Conservation (phyloP, 2,113 vertebrate species). For the Lanius ludovicianus region DNA sequence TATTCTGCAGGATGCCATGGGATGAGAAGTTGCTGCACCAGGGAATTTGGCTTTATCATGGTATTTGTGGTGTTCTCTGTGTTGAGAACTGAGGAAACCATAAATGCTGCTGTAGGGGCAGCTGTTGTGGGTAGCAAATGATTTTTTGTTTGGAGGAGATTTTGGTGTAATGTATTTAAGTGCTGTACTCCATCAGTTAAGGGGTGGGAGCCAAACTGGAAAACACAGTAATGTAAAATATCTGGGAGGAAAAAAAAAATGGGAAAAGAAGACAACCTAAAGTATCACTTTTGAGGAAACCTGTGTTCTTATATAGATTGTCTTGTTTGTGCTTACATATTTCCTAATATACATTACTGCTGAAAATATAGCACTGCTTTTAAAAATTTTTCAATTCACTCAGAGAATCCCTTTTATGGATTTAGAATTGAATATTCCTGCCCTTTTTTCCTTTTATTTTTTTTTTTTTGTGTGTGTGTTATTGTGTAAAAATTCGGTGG, state of each 20-base stretch:
- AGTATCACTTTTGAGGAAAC: background rate
- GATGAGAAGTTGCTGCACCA: background rate
- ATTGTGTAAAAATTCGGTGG: background rate
- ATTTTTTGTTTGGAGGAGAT: background rate
- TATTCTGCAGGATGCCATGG: background rate
- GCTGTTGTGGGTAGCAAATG: background rate
- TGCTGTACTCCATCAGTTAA: background rate
- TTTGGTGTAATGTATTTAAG: background rate
- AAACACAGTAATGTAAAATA: background rate
- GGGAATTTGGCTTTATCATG: background rate
- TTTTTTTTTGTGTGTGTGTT: background rate
- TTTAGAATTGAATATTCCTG: background rate
- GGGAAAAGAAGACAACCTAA: background rate
- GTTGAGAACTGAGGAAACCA: background rate
- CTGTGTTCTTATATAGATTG: background rate
- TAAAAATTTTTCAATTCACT: background rate
- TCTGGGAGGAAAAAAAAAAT: no score
- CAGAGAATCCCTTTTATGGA: background rate
- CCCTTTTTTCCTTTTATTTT: rapidly evolving
- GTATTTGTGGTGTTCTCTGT: constrained; percentile 6
- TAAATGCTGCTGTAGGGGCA: background rate
- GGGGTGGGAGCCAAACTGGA: background rate
- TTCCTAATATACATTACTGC: background rate
- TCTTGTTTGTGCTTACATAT: background rate
- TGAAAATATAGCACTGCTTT: background rate